Conservation (phyloP, 1,140 invertebrate genomes). For the Polypedilum pembai region DNA sequence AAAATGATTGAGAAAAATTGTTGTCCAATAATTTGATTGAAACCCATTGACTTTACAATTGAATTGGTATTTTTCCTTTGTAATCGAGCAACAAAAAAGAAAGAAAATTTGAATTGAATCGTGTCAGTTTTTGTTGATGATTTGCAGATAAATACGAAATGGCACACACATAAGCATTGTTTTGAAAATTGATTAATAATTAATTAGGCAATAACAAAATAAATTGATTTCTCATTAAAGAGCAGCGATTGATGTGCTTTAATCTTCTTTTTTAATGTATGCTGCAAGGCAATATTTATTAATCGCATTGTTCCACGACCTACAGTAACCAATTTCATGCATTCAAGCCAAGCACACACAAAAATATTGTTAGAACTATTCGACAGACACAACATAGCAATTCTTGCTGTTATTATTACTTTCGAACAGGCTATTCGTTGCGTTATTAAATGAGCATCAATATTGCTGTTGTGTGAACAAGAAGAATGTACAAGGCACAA, state of each 20-base stretch:
- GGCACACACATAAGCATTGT: background rate
- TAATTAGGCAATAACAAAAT: conserved; percentile 11
- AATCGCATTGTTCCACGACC: conserved; percentile 14
- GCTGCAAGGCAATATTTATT: conserved; percentile 24
- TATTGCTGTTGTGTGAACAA: background rate
- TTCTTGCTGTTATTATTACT: background rate
- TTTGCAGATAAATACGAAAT: background rate
- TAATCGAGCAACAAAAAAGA: background rate
- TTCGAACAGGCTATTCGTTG: background rate
- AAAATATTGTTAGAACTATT: conserved; percentile 13
- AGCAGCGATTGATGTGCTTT: background rate
- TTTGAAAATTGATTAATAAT: conserved; percentile 8
- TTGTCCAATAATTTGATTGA: conserved; percentile 21
- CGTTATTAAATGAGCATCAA: conserved; percentile 22
- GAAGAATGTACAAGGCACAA: background rate
- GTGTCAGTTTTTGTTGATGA: conserved; percentile 8
- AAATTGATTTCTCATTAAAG: background rate
- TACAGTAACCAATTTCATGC: conserved; percentile 24
- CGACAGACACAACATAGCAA: conserved; percentile 2
- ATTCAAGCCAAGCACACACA: background rate
- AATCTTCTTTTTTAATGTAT: background rate
- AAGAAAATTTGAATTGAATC: conserved; percentile 25
- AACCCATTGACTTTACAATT: conserved; percentile 21
- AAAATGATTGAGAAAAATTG: conserved; percentile 23
- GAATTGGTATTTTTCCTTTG: background rate